Conservation (phyloP, 2,888 invertebrate genomes). For the Phorcus lineatus region DNA sequence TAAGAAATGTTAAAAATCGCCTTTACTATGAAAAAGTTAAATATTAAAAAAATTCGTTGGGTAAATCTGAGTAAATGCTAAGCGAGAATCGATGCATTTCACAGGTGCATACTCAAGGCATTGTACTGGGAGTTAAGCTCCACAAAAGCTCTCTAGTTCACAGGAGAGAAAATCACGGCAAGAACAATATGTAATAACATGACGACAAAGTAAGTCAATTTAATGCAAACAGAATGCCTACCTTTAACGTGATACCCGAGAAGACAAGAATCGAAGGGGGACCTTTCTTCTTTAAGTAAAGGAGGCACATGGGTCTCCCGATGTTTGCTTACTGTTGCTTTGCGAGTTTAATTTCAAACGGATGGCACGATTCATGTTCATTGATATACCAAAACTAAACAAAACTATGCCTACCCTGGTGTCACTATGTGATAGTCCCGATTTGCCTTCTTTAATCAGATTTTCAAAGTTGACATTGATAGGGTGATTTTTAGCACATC, state of each 20-base stretch:
- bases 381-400: background rate
- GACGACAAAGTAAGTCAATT: constrained; percentile 24
- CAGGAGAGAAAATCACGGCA: background rate
- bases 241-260: background rate
- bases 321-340: background rate
- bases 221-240: constrained; percentile 16
- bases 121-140: no score
- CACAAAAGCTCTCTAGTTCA: no score
- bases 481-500: constrained; percentile 28
- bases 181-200: constrained; percentile 19
- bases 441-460: constrained; percentile 27
- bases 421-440: constrained; percentile 1
- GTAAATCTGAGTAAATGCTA: no score
- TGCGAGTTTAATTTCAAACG: background rate
- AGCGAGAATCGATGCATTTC: no score
- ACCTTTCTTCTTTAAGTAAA: background rate
- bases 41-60: no score
- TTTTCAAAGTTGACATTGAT: constrained; percentile 26
- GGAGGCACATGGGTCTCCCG: background rate
- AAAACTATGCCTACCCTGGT: background rate
- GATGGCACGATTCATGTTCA: constrained; percentile 3
- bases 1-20: no score
- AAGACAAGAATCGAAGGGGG: background rate
- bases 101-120: no score
- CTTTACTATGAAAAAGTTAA: no score